Conservation (phyloP, 2,797 vertebrate species). For the Scarus forsteni region DNA sequence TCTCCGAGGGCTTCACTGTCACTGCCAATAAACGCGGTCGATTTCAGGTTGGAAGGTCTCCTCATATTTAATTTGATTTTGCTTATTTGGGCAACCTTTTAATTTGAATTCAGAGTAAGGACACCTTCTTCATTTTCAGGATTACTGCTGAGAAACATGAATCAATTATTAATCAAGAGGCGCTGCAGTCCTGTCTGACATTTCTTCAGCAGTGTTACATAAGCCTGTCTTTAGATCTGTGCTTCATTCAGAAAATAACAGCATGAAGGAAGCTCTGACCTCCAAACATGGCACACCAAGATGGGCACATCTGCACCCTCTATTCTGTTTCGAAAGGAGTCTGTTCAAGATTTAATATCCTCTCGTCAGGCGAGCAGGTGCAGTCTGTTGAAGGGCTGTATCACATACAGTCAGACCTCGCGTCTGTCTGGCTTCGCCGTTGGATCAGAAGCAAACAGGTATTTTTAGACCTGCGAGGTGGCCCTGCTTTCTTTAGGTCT, state of each 20-base stretch:
- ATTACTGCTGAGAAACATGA: constrained; percentile 14
- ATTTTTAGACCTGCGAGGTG: constrained; percentile 51
- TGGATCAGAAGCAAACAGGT: constrained; percentile 38
- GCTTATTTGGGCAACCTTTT: constrained; percentile 5
- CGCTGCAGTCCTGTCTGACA: neutral
- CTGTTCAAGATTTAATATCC: constrained; percentile 51
- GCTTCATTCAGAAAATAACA: constrained; percentile 27
- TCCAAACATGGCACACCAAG: constrained; percentile 13
- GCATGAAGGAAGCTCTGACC: constrained; percentile 34
- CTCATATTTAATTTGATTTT: constrained; percentile 22
- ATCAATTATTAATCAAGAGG: neutral
- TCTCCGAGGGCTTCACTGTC: neutral
- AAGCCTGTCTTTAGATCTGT: constrained; percentile 13
- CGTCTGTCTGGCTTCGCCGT: constrained; percentile 32
- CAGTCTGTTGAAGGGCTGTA: constrained; percentile 29
- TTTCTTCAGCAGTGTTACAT: neutral
- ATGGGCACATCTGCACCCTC: constrained; percentile 37
- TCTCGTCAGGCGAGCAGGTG: constrained; percentile 54
- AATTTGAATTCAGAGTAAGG: constrained; percentile 30
- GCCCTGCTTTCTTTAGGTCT: constrained; percentile 26
- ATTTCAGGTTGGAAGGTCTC: constrained; percentile 16
- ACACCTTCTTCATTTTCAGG: constrained; percentile 8
- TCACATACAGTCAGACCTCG: constrained; percentile 31
- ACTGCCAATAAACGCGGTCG: constrained; percentile 2
- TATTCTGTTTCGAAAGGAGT: constrained; percentile 37